phyloP scores from a whole-genome alignment of 2,797 vertebrate genomes.

The Sebastes hopkinsi region DNA sequence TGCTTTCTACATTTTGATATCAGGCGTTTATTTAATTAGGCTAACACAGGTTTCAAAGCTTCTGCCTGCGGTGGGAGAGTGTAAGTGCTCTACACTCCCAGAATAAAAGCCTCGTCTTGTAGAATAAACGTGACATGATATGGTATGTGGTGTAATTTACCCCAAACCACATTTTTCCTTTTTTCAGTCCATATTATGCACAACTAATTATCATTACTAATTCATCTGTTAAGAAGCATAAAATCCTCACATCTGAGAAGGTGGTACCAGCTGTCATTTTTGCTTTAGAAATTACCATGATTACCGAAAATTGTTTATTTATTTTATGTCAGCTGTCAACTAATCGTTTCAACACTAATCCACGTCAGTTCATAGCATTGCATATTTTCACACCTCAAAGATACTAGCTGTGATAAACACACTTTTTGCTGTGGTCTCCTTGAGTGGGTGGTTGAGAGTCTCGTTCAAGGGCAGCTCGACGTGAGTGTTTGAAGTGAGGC shows the following conservation, averaged over 20 bases:
- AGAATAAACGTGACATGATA: neutral
- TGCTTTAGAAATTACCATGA: neutral
- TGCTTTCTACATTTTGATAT: slow-evolving; percentile 14
- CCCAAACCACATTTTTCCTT: neutral
- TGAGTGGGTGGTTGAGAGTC: neutral
- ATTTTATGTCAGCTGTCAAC: neutral
- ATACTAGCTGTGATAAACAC: neutral
- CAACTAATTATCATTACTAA: neutral
- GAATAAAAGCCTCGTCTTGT: neutral
- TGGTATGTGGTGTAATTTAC: neutral
- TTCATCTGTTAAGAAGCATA: neutral
- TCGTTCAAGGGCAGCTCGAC: neutral
- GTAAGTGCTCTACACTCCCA: neutral
- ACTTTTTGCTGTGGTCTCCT: neutral
- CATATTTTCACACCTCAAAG: neutral
- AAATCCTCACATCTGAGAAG: neutral
- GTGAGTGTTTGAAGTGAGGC: neutral
- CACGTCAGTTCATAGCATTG: neutral
- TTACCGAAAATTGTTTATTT: neutral
- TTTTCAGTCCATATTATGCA: neutral
- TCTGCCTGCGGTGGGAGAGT: neutral
- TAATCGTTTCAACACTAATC: neutral
- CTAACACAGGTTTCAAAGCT: slow-evolving; percentile 22
- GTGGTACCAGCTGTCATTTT: neutral
- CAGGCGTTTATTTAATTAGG: slow-evolving; percentile 34